Evolutionary conservation across 92 coral and sea anemone genomes (phyloP).

Genomic region (Nematostella vectensis): DNA sequence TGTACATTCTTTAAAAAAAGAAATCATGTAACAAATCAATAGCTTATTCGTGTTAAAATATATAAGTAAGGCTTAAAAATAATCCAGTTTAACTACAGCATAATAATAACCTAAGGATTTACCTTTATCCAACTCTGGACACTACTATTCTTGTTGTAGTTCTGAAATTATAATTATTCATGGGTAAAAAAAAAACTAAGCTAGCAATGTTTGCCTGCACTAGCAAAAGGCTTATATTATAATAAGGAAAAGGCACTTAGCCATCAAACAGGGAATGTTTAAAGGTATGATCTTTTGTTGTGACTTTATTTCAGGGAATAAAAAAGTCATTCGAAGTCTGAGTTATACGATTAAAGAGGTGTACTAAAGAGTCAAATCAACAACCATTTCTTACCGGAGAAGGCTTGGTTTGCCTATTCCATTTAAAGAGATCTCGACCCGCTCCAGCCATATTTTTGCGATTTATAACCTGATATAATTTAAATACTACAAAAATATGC

Average conservation of each 20-base stretch:
- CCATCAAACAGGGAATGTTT: neutral
- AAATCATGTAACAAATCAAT: neutral
- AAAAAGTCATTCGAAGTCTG: no score
- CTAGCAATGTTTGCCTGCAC: neutral
- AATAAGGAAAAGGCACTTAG: neutral
- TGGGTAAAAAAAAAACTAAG: no score
- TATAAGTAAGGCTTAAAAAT: neutral
- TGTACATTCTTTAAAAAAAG: constrained; percentile 61
- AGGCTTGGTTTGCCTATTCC: constrained; percentile 65
- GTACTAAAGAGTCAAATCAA: no score
- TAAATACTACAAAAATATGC: no score
- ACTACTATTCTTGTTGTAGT: constrained; percentile 39
- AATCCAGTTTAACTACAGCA: neutral
- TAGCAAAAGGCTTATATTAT: neutral
- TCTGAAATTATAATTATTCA: constrained; percentile 8
- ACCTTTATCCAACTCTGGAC: constrained; percentile 98
- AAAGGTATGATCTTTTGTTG: neutral
- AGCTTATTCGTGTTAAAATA: no score
- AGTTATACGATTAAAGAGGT: no score
- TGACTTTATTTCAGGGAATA: no score
- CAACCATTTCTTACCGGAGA: constrained; percentile 56
- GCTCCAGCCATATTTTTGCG: constrained; percentile 56
- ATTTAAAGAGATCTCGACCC: constrained; percentile 57
- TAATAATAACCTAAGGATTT: neutral
- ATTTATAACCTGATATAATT: no score